These are phyloP conservation scores for Pelobates cultripes DNA, from an alignment of 2,797 vertebrate species.

Conservation along the genomic window DNA sequence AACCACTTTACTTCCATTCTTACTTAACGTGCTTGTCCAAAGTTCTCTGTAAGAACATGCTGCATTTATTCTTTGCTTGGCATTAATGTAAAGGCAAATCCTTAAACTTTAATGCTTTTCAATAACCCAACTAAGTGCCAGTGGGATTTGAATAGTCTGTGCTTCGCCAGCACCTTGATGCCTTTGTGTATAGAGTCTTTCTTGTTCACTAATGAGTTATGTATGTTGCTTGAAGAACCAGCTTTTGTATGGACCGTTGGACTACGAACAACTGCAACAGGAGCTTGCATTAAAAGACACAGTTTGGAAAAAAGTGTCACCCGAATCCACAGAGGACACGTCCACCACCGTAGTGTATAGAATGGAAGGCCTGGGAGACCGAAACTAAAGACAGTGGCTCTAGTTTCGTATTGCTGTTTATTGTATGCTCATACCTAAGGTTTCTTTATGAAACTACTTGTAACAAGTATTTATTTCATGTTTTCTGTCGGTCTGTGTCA, in stretches of 20 bases:
- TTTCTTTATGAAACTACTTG: conserved; percentile 55
- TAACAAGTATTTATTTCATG: conserved; percentile 59
- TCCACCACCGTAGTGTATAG: conserved; percentile 98
- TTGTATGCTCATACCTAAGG: conserved; percentile 66
- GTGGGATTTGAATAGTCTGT: conserved; percentile 2
- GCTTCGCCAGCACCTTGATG: background rate
- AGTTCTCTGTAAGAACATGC: background rate
- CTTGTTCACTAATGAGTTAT: conserved; percentile 86
- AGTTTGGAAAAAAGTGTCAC: conserved; percentile 95
- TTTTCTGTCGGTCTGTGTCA: conserved; percentile 45
- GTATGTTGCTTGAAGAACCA: conserved; percentile 92
- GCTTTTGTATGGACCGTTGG: conserved; percentile 89
- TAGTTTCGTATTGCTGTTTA: conserved; percentile 66
- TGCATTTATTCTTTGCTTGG: conserved; percentile 17
- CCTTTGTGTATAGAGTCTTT: conserved; percentile 59
- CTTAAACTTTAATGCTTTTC: background rate
- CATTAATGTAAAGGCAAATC: background rate
- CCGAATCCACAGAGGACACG: conserved; percentile 93
- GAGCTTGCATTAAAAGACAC: conserved; percentile 97
- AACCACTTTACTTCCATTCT: too few relatives aligned
- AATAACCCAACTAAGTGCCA: conserved; percentile 11
- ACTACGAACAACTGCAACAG: conserved; percentile 97
- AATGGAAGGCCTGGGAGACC: conserved; percentile 88
- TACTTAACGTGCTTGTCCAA: too few relatives aligned
- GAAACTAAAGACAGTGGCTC: conserved; percentile 70